A percentile compares a stretch with the other conserved stretches of the same genome.
phyloP scores from a whole-genome alignment of 2,888 invertebrate genomes.

The Neoitamus cyanurus region DNA sequence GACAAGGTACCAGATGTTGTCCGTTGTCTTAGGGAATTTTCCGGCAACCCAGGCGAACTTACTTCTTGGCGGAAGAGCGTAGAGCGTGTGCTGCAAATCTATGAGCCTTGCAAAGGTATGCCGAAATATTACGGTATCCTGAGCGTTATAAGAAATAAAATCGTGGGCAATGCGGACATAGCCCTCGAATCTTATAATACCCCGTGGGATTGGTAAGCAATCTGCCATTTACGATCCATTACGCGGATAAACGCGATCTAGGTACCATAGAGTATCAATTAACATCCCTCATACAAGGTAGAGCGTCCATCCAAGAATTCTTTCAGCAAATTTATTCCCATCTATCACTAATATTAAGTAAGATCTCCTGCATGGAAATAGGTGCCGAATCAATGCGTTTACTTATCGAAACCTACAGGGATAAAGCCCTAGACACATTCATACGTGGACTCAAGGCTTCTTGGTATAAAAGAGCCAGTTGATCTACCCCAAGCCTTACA shows the following conservation, averaged over 20 bases:
- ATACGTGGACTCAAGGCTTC: conserved; percentile 52
- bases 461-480: conserved; percentile 51
- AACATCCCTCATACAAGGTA: conserved; percentile 43
- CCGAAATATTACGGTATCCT: conserved; percentile 50
- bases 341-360: conserved; percentile 50
- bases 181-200: conserved; percentile 49
- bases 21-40: conserved; percentile 36
- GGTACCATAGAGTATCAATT: conserved; percentile 48
- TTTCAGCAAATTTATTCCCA: conserved; percentile 50
- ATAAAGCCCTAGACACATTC: conserved; percentile 53
- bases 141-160: conserved; percentile 46
- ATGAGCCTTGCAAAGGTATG: conserved; percentile 42
- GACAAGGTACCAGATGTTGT: conserved; percentile 46
- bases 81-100: conserved; percentile 44
- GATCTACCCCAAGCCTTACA: conserved; percentile 51
- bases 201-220: conserved; percentile 42
- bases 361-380: conserved; percentile 50
- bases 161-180: conserved; percentile 45
- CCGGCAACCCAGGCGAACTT: conserved; percentile 37
- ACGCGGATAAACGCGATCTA: conserved; percentile 48
- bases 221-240: conserved; percentile 47
- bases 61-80: conserved; percentile 47
- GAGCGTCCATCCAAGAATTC: conserved; percentile 32
- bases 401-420: conserved; percentile 49
- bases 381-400: conserved; percentile 39